phyloP scores from a whole-genome alignment of 2,113 vertebrate species.

The Neolamprologus ventralis region DNA sequence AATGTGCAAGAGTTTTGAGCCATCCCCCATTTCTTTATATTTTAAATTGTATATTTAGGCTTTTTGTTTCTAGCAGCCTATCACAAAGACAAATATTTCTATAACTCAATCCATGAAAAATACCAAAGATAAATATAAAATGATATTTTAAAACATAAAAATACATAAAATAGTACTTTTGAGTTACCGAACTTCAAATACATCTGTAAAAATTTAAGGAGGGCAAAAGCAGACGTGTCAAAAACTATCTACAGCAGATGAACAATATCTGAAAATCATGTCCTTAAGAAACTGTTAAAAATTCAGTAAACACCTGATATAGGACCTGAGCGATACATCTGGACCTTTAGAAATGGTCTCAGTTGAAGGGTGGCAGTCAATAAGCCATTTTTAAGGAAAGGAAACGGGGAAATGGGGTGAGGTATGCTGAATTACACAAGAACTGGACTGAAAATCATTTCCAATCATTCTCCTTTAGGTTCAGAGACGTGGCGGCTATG shows the following conservation, averaged over 20 bases:
- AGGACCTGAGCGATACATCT: not conserved
- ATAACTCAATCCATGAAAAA: not conserved
- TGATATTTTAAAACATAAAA: not conserved
- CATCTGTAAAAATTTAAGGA: not conserved
- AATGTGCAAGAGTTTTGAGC: not conserved
- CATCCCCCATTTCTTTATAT: not conserved
- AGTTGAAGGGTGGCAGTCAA: not conserved
- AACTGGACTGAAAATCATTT: not conserved
- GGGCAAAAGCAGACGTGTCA: not conserved
- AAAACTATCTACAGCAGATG: not conserved
- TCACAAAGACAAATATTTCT: not conserved
- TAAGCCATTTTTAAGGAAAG: not conserved
- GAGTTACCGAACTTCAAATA: not conserved
- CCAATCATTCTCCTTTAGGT: constrained; percentile 32
- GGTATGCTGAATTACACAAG: not conserved
- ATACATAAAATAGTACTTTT: not conserved
- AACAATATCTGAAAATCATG: not conserved
- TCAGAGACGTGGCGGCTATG: constrained; percentile 76
- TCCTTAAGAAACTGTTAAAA: not conserved
- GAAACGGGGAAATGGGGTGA: not conserved
- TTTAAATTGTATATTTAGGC: not conserved
- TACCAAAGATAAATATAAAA: not conserved
- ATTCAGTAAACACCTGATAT: not conserved
- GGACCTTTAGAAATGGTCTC: not conserved
- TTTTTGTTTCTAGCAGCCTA: not conserved